Conservation (phyloP, 2,113 vertebrate species). For the Gadus macrocephalus region DNA sequence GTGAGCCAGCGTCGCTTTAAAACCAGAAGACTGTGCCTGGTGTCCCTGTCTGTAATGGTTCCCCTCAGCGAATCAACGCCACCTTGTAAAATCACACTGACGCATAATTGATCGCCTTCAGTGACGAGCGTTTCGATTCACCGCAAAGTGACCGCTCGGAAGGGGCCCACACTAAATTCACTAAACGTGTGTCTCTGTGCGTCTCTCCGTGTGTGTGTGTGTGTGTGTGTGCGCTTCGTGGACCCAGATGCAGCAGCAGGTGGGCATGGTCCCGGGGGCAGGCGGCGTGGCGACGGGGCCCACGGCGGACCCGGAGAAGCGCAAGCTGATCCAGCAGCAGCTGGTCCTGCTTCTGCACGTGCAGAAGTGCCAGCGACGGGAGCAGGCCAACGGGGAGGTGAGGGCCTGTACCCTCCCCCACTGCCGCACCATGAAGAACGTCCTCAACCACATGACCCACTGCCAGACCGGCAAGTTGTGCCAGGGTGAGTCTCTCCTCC, state of each 20-base stretch:
- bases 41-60: too few species aligned
- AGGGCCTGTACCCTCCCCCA: constrained; percentile 89
- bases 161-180: neutral
- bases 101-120: neutral
- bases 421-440: constrained; percentile 98
- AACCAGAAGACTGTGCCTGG: too few species aligned
- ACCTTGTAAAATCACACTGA: too few species aligned
- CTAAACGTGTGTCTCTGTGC: neutral
- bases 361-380: constrained; percentile 95
- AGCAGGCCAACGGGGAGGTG: constrained; percentile 94
- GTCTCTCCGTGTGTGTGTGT: too few species aligned
- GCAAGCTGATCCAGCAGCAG: constrained; percentile 99
- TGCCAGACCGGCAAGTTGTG: constrained; percentile 98
- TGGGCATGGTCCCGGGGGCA: constrained; percentile 82
- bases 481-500: constrained; percentile 81
- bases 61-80: too few species aligned
- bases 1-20: too few species aligned
- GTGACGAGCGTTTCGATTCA: neutral
- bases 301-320: constrained; percentile 94
- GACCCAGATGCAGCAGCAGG: constrained; percentile 74
- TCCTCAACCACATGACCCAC: constrained; percentile 99
- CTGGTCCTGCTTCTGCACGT: constrained; percentile 96
- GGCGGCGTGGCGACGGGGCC: constrained; percentile 85
- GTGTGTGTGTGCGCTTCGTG: neutral
- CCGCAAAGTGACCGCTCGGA: too few species aligned